phyloP scores from a whole-genome alignment of 2,888 invertebrate genomes.

The Scaptomyza parva region DNA sequence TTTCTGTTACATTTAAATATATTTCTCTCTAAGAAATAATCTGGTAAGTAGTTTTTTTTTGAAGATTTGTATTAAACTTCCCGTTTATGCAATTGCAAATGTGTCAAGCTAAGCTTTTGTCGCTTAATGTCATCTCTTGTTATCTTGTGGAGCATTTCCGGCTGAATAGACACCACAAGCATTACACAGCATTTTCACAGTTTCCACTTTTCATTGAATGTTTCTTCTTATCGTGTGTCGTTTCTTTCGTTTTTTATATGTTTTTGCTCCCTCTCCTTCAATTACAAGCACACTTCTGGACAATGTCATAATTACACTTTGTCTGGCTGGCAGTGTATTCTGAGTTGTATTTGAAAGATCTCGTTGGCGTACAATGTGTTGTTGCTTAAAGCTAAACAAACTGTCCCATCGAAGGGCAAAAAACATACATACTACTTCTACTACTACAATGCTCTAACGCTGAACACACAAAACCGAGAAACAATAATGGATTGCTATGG shows the following conservation, averaged over 20 bases:
- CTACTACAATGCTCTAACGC: slow-evolving; percentile 14
- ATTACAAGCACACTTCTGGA: slow-evolving; percentile 35
- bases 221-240: slow-evolving; percentile 9
- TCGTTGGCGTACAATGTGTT: slow-evolving; percentile 3
- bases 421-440: slow-evolving; percentile 18
- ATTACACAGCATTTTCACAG: slow-evolving; percentile 15
- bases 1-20: not conserved
- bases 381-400: slow-evolving; percentile 51
- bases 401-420: slow-evolving; percentile 45
- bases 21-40: not conserved
- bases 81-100: slow-evolving; percentile 6
- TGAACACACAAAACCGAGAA: slow-evolving; percentile 43
- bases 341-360: not conserved
- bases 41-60: not conserved
- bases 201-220: slow-evolving; percentile 15
- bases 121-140: slow-evolving; percentile 13
- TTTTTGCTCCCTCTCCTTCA: slow-evolving; percentile 22
- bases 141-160: slow-evolving; percentile 15
- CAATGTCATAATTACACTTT: slow-evolving; percentile 55
- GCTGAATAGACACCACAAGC: slow-evolving; percentile 28
- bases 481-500: slow-evolving; percentile 53
- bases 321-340: slow-evolving; percentile 14
- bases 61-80: not conserved
- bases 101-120: not conserved
- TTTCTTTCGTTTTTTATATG: not conserved